Base-by-base conservation (phyloP, 1,140 invertebrate genomes). In the Chionoecetes opilio region DNA sequence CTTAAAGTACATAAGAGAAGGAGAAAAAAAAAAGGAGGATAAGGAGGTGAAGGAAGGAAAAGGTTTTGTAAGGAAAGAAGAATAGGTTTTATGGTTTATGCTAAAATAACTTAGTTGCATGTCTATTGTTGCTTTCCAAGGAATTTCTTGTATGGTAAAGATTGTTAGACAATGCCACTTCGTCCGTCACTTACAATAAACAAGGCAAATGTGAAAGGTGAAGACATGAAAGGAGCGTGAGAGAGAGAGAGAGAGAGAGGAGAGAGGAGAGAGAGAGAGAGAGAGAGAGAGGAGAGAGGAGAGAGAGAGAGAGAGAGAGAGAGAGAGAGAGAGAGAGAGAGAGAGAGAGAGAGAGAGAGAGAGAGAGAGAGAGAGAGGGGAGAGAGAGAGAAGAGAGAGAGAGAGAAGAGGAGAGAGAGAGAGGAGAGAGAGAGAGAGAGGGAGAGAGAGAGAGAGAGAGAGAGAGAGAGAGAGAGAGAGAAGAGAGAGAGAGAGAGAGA, bases 1-100 rank as follows among this genome's bases (percentile, higher is more conserved):
- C 91, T 63, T 82, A 82, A 92, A 92, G 63, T 63, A 92, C 91
- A 92, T 35, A 92, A 82, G 63, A 31, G 91, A 11, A 41, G 91
- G 63, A 92, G 37, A 53, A 35, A 26, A 29, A 53, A 17, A 92
- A 82, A 32, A 53, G 91, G 91, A 92, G 31, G 53, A 92, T 53
- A 32, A 82, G 88, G 38, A 35, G 38, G 5, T 41, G n/a, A 53
- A 29, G n/a, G 88, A 31, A 1, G 41, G 38, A 34, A 53, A 29
- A 6, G 17, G 46, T 11, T 53, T 3, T 53, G 46, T 0, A 14
- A 17, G 46, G 46, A 53, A 53, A 26, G 6, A 75, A n/a, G 63
- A 75, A 21, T n/a, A n/a, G 8, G 11, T 75, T 21, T 75, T n/a
- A 75, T 75, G 63, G 26, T 8, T n/a, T 75, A 26, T 75, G 63